phyloP scores from a whole-genome alignment of 2,888 invertebrate species.

The Lithophane ornitopus region DNA sequence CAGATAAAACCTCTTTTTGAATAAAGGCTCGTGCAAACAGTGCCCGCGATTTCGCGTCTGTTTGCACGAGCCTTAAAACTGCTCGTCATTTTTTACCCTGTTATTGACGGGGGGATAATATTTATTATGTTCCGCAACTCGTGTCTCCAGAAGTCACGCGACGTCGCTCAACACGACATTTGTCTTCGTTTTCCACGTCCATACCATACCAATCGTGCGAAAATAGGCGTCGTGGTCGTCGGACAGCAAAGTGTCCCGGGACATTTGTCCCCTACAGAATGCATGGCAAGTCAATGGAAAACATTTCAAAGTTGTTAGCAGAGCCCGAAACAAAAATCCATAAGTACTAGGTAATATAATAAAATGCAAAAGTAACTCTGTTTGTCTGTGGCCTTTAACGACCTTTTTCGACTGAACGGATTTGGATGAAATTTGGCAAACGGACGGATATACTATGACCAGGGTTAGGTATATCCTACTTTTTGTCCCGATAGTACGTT shows the following conservation, averaged over 20 bases:
- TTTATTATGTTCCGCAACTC: background rate
- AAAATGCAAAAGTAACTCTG: background rate
- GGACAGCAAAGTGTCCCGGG: background rate
- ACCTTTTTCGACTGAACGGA: background rate
- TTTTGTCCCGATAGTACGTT: background rate
- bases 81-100: too few relatives aligned
- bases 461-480: too few relatives aligned
- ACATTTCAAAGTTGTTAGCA: background rate
- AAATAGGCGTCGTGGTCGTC: background rate
- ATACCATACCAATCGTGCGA: background rate
- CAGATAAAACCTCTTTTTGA: too few relatives aligned
- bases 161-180: background rate
- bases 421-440: background rate
- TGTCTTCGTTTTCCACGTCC: background rate
- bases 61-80: too few relatives aligned
- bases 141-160: background rate
- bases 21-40: too few relatives aligned
- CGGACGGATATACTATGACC: too few relatives aligned
- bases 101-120: too few relatives aligned
- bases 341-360: background rate
- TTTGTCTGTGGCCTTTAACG: background rate
- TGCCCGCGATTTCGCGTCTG: too few relatives aligned
- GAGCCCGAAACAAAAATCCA: background rate
- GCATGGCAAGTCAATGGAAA: background rate
- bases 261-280: background rate